Percentiles rank a stretch among this genome's conserved stretches.
These are phyloP conservation scores for Psittacula echo DNA, from an alignment of 2,797 vertebrate genomes.

Conservation along the genomic window DNA sequence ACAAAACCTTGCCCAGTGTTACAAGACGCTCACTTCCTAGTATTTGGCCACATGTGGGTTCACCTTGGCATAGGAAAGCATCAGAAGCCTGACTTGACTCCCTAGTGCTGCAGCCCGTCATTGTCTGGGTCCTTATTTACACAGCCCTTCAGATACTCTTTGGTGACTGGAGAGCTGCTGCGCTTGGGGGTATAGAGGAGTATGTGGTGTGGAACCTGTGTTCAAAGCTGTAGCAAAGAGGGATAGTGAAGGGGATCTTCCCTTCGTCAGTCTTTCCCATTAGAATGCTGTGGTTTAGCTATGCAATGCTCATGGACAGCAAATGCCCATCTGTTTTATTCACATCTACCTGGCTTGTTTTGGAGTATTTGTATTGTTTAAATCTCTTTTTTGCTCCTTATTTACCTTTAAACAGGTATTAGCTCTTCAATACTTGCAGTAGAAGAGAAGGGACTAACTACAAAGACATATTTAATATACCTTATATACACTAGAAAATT, in stretches of 20 bases:
- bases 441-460: not conserved
- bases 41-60: not conserved
- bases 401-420: not conserved
- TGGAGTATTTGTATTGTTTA: not conserved
- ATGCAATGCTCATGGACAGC: rapidly evolving
- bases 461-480: not conserved
- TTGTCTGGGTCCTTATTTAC: not conserved
- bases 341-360: not conserved
- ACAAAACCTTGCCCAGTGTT: not conserved
- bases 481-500: not conserved
- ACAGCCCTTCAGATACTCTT: not conserved
- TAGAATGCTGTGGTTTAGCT: not conserved
- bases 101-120: not conserved
- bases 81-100: not conserved
- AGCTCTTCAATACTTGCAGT: not conserved
- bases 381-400: not conserved
- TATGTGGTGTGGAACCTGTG: not conserved
- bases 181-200: not conserved
- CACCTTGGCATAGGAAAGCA: not conserved
- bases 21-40: not conserved
- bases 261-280: not conserved
- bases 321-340: not conserved
- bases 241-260: not conserved
- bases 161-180: not conserved
- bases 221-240: not conserved